Conservation (phyloP, 2,113 vertebrate genomes). For the Malurus cyaneus region DNA sequence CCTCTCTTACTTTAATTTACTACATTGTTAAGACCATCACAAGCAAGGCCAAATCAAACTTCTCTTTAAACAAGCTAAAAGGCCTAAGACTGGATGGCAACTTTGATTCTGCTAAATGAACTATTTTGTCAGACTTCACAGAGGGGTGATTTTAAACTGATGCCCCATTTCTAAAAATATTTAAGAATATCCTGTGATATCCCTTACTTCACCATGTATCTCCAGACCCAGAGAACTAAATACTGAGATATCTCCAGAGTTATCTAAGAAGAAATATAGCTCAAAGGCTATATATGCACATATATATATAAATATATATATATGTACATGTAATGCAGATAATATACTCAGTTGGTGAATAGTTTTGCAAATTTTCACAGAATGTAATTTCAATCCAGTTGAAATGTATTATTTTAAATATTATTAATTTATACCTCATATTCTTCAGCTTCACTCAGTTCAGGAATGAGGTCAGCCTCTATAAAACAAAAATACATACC, state of each 20-base stretch:
- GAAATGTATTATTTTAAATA: not conserved
- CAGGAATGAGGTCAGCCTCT: constrained; percentile 77
- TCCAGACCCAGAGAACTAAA: not conserved
- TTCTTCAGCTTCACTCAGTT: constrained; percentile 79
- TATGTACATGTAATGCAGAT: not conserved
- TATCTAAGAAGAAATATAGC: not conserved
- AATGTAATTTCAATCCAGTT: not conserved
- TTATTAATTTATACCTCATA: constrained; percentile 80
- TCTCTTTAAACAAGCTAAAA: not conserved
- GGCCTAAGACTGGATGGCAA: not conserved
- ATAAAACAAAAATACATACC: constrained; percentile 71
- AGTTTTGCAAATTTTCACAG: not conserved
- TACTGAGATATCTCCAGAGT: not conserved
- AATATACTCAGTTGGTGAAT: not conserved
- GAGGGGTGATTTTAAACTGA: not conserved
- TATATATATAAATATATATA: not conserved
- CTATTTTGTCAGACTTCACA: not conserved
- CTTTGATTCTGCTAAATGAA: not conserved
- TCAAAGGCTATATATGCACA: not conserved
- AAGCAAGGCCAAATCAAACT: not conserved
- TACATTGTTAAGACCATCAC: not conserved
- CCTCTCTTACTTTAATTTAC: not conserved
- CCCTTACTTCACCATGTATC: not conserved
- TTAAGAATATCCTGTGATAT: not conserved
- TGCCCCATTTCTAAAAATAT: not conserved